Conservation (phyloP, 1,140 invertebrate genomes). For the Carcinoscorpius rotundicauda region DNA sequence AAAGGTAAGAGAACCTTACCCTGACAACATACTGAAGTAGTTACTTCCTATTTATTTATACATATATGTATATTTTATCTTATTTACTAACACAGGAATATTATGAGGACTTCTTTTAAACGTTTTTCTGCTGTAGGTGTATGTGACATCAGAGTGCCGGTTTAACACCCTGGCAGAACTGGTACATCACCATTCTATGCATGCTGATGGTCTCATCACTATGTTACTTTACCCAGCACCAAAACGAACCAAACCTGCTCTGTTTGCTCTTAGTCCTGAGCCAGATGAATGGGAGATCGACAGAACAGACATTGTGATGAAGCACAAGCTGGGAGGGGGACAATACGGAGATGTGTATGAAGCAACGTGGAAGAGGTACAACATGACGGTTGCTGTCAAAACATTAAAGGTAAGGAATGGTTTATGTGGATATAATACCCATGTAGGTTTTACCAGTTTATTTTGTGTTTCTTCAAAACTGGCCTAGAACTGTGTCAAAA, state of each 20-base stretch:
- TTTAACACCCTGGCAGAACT: conserved; percentile 95
- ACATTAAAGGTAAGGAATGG: conserved; percentile 57
- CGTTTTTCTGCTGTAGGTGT: conserved; percentile 42
- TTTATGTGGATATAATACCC: too few relatives aligned
- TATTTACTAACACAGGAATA: too few relatives aligned
- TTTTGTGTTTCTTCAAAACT: too few relatives aligned
- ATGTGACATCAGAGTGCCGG: conserved; percentile 90
- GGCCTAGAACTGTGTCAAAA: too few relatives aligned
- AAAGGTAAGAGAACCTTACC: too few relatives aligned
- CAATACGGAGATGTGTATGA: conserved; percentile 99
- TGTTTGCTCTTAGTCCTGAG: conserved; percentile 77
- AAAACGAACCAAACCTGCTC: conserved; percentile 90
- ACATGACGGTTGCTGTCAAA: conserved; percentile 93
- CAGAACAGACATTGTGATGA: conserved; percentile 96
- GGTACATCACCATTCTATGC: conserved; percentile 95
- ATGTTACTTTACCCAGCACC: conserved; percentile 94
- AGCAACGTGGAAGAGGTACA: conserved; percentile 95
- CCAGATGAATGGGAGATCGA: conserved; percentile 98
- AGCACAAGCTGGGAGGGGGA: conserved; percentile 91
- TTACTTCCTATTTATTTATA: too few relatives aligned
- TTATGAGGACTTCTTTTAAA: too few relatives aligned
- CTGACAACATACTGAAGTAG: too few relatives aligned
- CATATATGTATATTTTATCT: too few relatives aligned
- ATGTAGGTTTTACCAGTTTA: too few relatives aligned
- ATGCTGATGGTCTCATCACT: conserved; percentile 90